These are phyloP conservation scores for Nothoprocta pentlandii DNA, from an alignment of 2,113 vertebrate species.

Conservation along the genomic window DNA sequence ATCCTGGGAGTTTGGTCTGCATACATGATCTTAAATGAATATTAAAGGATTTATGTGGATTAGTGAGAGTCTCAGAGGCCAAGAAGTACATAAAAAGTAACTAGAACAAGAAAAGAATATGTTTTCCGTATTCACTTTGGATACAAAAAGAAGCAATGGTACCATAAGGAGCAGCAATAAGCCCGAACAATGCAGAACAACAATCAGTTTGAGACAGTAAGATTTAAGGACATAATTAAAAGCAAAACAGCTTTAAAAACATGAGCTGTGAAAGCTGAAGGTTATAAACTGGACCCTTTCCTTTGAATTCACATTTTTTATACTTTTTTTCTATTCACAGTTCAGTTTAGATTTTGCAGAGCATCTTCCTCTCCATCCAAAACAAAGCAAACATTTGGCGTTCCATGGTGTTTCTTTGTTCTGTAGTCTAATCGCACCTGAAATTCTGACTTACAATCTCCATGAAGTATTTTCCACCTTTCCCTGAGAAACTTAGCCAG, in stretches of 20 bases:
- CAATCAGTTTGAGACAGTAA: background rate
- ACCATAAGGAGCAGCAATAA: background rate
- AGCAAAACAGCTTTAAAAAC: background rate
- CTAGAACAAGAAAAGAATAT: background rate
- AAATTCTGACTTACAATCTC: background rate
- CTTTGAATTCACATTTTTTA: background rate
- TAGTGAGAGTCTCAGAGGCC: background rate
- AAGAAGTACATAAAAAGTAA: background rate
- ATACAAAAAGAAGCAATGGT: background rate
- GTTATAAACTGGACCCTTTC: background rate
- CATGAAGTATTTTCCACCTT: background rate
- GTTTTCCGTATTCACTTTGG: background rate
- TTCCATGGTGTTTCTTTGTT: background rate
- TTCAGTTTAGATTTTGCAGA: background rate
- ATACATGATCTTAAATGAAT: background rate
- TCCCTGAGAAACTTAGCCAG: background rate
- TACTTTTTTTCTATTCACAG: background rate
- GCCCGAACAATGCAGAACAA: background rate
- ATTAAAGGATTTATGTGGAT: background rate
- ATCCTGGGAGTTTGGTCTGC: background rate
- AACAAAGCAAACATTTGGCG: background rate
- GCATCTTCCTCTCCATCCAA: background rate
- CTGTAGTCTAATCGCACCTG: background rate
- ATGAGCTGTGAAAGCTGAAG: background rate
- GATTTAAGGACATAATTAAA: background rate